Base-by-base conservation (phyloP, 2,797 vertebrate genomes). In the Sebastiscus tertius region DNA sequence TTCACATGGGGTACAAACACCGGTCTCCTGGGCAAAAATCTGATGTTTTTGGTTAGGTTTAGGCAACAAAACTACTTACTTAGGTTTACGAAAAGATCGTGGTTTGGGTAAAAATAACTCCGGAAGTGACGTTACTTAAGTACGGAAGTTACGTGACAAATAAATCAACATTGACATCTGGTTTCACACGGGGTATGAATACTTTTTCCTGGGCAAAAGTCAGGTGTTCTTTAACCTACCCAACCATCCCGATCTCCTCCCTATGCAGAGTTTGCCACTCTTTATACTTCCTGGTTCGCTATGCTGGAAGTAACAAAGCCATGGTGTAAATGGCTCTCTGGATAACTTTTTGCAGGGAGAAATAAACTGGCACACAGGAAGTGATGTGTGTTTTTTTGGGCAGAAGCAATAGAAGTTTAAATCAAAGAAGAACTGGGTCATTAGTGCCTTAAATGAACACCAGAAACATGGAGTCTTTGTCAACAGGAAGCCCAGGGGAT, bases 401-500 rank as follows among this genome's bases (percentile, higher is more conserved):
- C n/a, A 58, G 66, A 1, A 24, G 13, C 54, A 71, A 9, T 14
- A 73, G 5, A 67, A 61, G 54, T 68, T 77, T 59, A 70, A 75
- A 76, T 70, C 22, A 46, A 68, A 80, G 27, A 54, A 59, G 34
- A 88, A 85, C 11, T 86, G 72, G 76, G 73, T 80, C 81, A 77
- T 82, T 79, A 75, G 73, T 66, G 34, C 6, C 75, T 80, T 58
- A 64, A 73, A 72, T 86, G 55, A 83, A 54, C 5, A 67, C 24
- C 75, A 78, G 52, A 82, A 79, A 81, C 54, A 36, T 27, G 31
- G 12, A 59, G 68, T 79, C 29, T 79, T n/a, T 73, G 75, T 81
- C 79, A 84, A 75, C 66, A 79, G 70, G 63, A 77, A 77, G 46
- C 81, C n/a, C 72, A 6, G 18, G 82, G 56, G 77, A 82, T 39